phyloP scores from a whole-genome alignment of 2,113 vertebrate species.

The Isichthys henryi region DNA sequence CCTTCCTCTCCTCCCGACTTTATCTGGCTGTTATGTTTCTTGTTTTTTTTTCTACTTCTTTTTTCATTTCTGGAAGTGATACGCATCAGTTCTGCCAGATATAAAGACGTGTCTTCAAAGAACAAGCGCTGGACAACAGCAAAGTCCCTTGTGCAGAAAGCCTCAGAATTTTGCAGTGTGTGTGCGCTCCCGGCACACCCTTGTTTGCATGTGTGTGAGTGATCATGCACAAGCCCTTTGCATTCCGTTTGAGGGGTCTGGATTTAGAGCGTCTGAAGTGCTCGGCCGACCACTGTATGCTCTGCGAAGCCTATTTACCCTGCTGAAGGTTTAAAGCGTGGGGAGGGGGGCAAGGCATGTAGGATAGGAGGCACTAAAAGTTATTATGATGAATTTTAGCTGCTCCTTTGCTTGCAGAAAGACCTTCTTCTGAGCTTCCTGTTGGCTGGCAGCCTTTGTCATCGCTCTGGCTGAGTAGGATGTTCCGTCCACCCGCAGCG shows the following conservation, averaged over 20 bases:
- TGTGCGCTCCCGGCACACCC: neutral
- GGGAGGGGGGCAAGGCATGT: neutral
- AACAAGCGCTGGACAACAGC: neutral
- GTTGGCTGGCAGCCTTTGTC: neutral
- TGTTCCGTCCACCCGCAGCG: neutral
- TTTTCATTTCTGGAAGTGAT: conserved; percentile 8
- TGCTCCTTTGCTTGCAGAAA: neutral
- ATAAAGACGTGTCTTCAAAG: neutral
- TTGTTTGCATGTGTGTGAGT: neutral
- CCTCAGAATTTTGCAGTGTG: neutral
- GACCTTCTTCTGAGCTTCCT: neutral
- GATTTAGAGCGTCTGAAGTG: neutral
- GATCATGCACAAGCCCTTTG: neutral
- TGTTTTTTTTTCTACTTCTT: neutral
- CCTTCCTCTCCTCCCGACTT: neutral
- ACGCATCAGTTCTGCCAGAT: neutral
- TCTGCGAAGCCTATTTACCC: neutral
- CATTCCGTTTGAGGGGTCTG: neutral
- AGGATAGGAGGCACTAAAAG: neutral
- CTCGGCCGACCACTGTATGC: neutral
- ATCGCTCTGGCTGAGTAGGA: neutral
- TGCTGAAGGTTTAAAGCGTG: neutral
- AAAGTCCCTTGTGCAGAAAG: neutral
- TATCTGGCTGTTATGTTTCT: neutral
- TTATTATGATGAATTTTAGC: neutral